Evolutionary conservation across 2,797 vertebrate species (phyloP).

Genomic region (Oryzias dopingdopingensis): DNA sequence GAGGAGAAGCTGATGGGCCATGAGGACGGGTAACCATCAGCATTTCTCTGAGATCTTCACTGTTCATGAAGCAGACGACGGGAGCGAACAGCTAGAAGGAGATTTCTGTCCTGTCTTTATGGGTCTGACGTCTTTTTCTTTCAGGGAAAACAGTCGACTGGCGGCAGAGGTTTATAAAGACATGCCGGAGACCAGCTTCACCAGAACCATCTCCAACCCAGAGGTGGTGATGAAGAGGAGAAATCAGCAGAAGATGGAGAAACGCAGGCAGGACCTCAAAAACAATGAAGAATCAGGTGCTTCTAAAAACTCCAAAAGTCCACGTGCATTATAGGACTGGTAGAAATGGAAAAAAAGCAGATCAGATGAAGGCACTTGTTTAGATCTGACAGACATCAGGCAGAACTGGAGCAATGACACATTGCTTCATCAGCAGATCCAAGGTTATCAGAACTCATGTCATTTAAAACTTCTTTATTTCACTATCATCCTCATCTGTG

Average conservation of each 20-base stretch:
- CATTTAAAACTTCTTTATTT: too few species aligned
- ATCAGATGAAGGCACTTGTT: too few species aligned
- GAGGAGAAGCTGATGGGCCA: conserved; percentile 81
- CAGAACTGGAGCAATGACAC: too few species aligned
- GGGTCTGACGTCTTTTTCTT: conserved; percentile 7
- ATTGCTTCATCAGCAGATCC: too few species aligned
- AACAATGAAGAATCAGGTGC: conserved; percentile 94
- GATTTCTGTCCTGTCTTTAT: conserved; percentile 23
- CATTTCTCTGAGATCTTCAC: conserved; percentile 19
- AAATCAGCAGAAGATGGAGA: conserved; percentile 94
- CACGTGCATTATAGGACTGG: too few species aligned
- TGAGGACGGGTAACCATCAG: conserved; percentile 84
- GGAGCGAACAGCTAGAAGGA: conserved; percentile 16
- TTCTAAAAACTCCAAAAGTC: neutral
- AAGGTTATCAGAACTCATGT: too few species aligned
- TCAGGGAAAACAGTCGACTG: conserved; percentile 89
- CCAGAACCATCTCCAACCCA: conserved; percentile 96
- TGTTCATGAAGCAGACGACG: neutral
- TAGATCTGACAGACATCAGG: too few species aligned
- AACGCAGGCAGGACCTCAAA: conserved; percentile 96
- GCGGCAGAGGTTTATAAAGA: conserved; percentile 98
- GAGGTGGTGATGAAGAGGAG: conserved; percentile 98
- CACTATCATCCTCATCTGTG: too few species aligned
- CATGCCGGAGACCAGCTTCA: conserved; percentile 99
- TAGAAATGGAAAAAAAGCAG: too few species aligned